Percentiles rank a stretch among this genome's conserved stretches.
Conservation (phyloP, 2,797 vertebrate species). For the Fringilla coelebs region DNA sequence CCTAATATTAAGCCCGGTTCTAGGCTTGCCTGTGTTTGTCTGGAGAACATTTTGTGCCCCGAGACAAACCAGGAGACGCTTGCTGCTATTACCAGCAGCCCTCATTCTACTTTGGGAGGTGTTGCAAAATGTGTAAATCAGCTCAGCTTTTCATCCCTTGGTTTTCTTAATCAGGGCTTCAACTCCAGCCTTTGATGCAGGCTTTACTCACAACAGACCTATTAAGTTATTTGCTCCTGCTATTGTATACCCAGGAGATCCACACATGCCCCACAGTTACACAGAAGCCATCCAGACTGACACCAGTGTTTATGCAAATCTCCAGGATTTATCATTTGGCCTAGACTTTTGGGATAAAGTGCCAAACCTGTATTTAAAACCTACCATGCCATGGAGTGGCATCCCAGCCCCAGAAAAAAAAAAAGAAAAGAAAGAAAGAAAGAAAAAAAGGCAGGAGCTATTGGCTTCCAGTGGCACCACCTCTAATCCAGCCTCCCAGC, state of each 20-base stretch:
- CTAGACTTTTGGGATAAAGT: neutral
- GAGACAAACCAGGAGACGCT: constrained; percentile 42
- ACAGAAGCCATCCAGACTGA: constrained; percentile 40
- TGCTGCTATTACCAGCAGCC: constrained; percentile 35
- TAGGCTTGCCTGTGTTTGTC: constrained; percentile 24
- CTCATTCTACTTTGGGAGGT: constrained; percentile 11
- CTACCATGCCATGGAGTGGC: neutral
- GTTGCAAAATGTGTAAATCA: constrained; percentile 54
- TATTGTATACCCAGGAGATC: constrained; percentile 48
- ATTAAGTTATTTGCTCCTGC: constrained; percentile 63
- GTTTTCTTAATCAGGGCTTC: constrained; percentile 52
- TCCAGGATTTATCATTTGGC: constrained; percentile 37
- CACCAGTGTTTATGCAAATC: constrained; percentile 39
- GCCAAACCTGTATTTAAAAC: constrained; percentile 10
- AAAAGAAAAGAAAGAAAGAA: neutral
- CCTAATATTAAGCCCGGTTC: neutral
- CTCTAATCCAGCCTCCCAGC: constrained; percentile 32
- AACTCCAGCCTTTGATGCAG: constrained; percentile 47
- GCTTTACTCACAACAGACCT: constrained; percentile 54
- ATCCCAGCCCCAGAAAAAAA: neutral
- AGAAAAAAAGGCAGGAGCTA: neutral
- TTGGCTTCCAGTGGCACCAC: constrained; percentile 15
- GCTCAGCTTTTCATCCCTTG: constrained; percentile 35
- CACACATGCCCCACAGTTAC: constrained; percentile 61
- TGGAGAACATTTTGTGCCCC: constrained; percentile 2